A percentile compares a stretch with the other conserved stretches of the same genome.
These are phyloP conservation scores for Amniataba percoides DNA, from an alignment of 2,797 vertebrate species.

Conservation along the genomic window DNA sequence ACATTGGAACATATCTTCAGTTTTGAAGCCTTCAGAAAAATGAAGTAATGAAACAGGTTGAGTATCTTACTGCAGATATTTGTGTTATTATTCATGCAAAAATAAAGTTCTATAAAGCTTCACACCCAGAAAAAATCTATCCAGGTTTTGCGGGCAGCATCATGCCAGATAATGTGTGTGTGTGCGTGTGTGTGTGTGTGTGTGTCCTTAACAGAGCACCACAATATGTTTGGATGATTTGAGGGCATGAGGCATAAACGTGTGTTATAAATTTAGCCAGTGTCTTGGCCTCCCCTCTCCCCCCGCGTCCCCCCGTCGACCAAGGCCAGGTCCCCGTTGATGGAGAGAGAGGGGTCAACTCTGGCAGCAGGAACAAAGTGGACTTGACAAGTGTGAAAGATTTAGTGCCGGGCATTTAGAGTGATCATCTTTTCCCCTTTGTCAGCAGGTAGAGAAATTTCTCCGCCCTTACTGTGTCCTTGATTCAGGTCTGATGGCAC, in stretches of 20 bases:
- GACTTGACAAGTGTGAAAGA: conserved; percentile 87
- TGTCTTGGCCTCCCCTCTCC: conserved; percentile 68
- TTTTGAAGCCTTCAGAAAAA: neutral
- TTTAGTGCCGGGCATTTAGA: conserved; percentile 84
- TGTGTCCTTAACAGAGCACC: conserved; percentile 59
- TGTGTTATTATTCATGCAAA: neutral
- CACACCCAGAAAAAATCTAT: neutral
- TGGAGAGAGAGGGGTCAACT: conserved; percentile 76
- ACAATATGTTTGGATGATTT: conserved; percentile 73
- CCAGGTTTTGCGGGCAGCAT: neutral
- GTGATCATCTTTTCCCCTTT: conserved; percentile 84
- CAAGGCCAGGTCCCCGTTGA: conserved; percentile 76
- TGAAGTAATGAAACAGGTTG: conserved; percentile 2
- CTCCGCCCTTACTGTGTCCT: conserved; percentile 78
- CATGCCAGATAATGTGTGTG: neutral
- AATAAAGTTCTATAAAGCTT: neutral
- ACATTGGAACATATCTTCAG: neutral
- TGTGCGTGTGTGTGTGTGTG: neutral
- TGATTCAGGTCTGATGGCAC: conserved; percentile 72
- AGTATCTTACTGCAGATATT: neutral
- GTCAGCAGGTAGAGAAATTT: conserved; percentile 82
- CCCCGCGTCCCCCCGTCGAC: conserved; percentile 37
- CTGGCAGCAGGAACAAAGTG: conserved; percentile 80
- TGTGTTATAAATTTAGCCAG: conserved; percentile 78
- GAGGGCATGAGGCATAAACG: conserved; percentile 68